Evolutionary conservation across 1,140 invertebrate species (phyloP).

Genomic region (Melipona quadrifasciata): DNA sequence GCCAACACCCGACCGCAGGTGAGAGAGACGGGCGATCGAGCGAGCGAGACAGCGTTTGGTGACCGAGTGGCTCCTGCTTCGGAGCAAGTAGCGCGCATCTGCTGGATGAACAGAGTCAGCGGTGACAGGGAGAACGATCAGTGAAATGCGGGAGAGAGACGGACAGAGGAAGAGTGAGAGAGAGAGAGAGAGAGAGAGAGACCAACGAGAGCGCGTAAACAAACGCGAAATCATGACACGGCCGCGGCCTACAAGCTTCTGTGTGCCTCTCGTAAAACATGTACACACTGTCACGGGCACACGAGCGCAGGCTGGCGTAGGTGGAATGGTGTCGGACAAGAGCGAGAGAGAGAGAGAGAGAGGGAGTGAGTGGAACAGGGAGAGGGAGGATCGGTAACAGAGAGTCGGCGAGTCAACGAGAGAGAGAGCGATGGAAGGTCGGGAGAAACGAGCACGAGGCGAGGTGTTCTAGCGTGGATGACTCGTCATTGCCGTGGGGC

Average conservation of each 20-base stretch:
- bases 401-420: conserved; percentile 42
- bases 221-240: conserved; percentile 80
- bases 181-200: conserved; percentile 54
- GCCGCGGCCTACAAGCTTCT: conserved; percentile 60
- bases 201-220: conserved; percentile 74
- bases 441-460: conserved; percentile 60
- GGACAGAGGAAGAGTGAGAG: conserved; percentile 31
- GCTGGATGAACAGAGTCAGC: not conserved
- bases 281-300: conserved; percentile 51
- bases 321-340: conserved; percentile 13
- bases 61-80: not conserved
- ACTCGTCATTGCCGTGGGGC: conserved; percentile 82
- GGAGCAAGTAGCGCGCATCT: not conserved
- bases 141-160: not conserved
- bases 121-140: conserved; percentile 24
- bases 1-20: conserved; percentile 79
- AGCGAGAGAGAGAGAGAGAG: conserved; percentile 22
- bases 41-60: conserved; percentile 34
- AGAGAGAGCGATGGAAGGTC: conserved; percentile 55
- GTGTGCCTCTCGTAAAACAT: conserved; percentile 55
- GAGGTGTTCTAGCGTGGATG: conserved; percentile 81
- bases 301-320: conserved; percentile 33
- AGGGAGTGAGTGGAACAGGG: conserved; percentile 2
- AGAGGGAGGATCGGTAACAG: conserved; percentile 6
- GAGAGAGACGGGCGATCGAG: conserved; percentile 5